Evolutionary conservation across 1,140 invertebrate genomes (phyloP).

Genomic region (Tetraneura akinire): DNA sequence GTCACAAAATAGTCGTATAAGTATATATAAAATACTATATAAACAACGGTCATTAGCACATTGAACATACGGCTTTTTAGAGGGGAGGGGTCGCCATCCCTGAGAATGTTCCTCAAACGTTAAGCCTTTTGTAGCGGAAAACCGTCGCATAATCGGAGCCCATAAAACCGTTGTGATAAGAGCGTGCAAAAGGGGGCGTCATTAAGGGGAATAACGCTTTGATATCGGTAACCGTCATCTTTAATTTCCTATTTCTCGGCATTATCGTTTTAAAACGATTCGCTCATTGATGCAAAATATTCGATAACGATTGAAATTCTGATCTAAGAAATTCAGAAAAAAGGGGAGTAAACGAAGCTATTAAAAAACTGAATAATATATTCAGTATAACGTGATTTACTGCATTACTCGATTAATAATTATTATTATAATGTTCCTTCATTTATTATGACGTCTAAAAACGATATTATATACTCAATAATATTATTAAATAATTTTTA

Average conservation of each 20-base stretch:
- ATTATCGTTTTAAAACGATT: slow-evolving; percentile 16
- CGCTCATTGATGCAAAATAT: slow-evolving; percentile 35
- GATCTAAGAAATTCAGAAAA: background rate
- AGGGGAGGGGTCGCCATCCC: background rate
- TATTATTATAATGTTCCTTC: no score
- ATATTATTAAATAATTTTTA: no score
- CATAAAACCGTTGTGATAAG: slow-evolving; percentile 50
- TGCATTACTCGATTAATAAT: no score
- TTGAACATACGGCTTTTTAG: slow-evolving; percentile 27
- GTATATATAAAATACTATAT: background rate
- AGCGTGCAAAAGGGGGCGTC: slow-evolving; percentile 24
- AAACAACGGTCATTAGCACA: slow-evolving; percentile 47
- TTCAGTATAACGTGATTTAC: no score
- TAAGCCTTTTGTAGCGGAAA: slow-evolving; percentile 51
- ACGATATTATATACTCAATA: no score
- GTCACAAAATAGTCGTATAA: slow-evolving; percentile 1
- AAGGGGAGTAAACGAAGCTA: background rate
- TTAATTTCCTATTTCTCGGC: slow-evolving; percentile 48
- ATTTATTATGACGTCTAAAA: no score
- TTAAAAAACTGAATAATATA: no score
- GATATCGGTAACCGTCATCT: slow-evolving; percentile 47
- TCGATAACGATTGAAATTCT: slow-evolving; percentile 5
- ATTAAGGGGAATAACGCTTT: slow-evolving; percentile 39
- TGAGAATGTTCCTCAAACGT: slow-evolving; percentile 24
- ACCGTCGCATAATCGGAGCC: slow-evolving; percentile 50